Evolutionary conservation across 2,797 vertebrate genomes (phyloP).

Genomic region (Myiotriccus ornatus): DNA sequence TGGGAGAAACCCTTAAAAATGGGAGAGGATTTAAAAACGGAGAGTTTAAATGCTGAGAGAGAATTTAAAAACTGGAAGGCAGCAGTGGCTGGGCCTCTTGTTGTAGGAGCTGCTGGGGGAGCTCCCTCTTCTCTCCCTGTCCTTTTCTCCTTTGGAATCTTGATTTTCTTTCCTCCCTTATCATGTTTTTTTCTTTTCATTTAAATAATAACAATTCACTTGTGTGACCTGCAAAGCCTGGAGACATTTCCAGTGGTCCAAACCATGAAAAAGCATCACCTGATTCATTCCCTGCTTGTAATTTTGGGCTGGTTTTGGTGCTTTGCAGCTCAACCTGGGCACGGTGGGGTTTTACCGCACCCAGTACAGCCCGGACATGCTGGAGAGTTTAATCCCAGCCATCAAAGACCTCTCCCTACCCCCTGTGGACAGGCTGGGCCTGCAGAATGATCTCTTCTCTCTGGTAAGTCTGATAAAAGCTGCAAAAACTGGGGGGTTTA

Average conservation of each 20-base stretch:
- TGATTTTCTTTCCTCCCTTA: not conserved
- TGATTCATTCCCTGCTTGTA: not conserved
- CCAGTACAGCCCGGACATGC: constrained; percentile 92
- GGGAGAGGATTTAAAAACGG: too few relatives aligned
- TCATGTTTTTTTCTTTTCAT: not conserved
- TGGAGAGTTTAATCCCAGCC: constrained; percentile 90
- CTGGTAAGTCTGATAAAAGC: constrained; percentile 79
- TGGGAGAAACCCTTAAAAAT: too few relatives aligned
- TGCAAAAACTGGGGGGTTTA: not conserved
- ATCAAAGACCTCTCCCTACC: constrained; percentile 91
- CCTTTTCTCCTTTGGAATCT: not conserved
- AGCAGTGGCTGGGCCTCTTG: not conserved
- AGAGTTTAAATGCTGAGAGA: too few relatives aligned
- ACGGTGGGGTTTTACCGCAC: constrained; percentile 97
- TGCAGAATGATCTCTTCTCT: constrained; percentile 97
- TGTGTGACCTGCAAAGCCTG: not conserved
- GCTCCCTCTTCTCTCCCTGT: not conserved
- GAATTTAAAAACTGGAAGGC: too few relatives aligned
- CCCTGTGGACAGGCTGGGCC: constrained; percentile 93
- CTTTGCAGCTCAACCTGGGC: constrained; percentile 90
- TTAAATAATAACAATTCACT: not conserved
- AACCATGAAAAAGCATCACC: not conserved
- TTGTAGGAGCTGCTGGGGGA: not conserved
- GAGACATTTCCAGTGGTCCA: not conserved
- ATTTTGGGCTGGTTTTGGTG: not conserved